These are phyloP conservation scores for Uria aalge DNA, from an alignment of 2,113 vertebrate species.

Conservation along the genomic window DNA sequence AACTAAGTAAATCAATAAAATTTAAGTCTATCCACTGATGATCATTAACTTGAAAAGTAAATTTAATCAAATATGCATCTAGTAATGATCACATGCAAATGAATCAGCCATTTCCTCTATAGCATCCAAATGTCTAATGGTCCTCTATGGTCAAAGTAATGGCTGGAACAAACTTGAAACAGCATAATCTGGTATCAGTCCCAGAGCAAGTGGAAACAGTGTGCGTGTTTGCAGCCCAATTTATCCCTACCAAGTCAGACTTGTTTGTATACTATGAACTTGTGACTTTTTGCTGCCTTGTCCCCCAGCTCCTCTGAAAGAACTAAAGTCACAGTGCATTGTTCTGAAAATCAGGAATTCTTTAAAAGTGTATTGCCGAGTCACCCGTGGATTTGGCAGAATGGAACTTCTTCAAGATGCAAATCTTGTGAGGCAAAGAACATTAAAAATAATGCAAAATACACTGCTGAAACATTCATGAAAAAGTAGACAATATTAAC, in stretches of 20 bases:
- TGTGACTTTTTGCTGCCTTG: background rate
- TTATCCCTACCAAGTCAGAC: background rate
- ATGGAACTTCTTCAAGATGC: background rate
- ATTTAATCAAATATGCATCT: background rate
- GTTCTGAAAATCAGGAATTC: background rate
- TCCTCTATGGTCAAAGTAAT: background rate
- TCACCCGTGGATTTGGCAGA: background rate
- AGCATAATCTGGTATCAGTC: background rate
- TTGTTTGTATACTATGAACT: background rate
- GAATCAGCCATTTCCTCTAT: background rate
- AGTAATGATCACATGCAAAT: background rate
- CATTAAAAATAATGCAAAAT: background rate
- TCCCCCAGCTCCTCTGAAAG: background rate
- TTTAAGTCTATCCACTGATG: background rate
- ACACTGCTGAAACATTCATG: background rate
- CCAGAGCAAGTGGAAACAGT: rapidly evolving
- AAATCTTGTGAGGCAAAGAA: background rate
- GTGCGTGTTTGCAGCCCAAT: background rate
- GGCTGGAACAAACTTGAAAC: background rate
- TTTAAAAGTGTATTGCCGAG: background rate
- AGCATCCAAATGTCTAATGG: background rate
- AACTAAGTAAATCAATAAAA: background rate
- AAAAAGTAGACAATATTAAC: background rate
- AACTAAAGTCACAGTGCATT: background rate
- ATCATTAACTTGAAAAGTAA: background rate